Evolutionary conservation across 1,140 invertebrate genomes (phyloP), one percentile per base, ranked within the genome.

Genomic region (Doryteuthis pealeii): DNA sequence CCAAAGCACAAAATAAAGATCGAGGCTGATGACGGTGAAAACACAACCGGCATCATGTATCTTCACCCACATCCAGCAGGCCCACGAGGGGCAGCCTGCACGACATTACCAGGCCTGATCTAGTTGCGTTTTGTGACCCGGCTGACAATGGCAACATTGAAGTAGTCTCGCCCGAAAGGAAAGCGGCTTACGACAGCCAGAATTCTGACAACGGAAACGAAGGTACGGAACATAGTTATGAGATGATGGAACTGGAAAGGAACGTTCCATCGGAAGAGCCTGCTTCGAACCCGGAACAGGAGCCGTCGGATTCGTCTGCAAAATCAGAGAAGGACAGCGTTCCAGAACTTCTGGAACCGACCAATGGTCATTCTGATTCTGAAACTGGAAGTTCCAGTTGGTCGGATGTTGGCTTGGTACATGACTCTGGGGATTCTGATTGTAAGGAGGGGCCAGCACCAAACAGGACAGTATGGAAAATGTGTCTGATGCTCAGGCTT

Each of bases 371-470:
- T 31, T 31, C 66, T 62, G 28, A 62, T 62, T 62, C 58, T 26
- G 66, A 68, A 26, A 26, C 66, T 68, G 66, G 31, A 68, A 68
- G 66, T 30, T 68, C 66, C 28, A 68, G 66, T 33, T 68, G 66
- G 66, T 68, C 66, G 12, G 66, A 68, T 1, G 66, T 68, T 68
- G 66, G 66, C 31, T 30, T 68, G 28, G 32, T 33, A 2, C 66
- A 68, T 18, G 66, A 68, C 31, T 68, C 66, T 31, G 28, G 22
- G 6, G 32, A 68, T 68, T 68, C 66, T 68, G 32, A 68, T 62
- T 62, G 22, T 6, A 62, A 62, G 5, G 54, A 0, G 54, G 18
- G 10, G 5, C 18, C 54, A 62, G 26, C 54, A 62, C 26, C 5
- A 62, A 62, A 62, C 18, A 62, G 26, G 18, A 62, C 35, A 40